Evolutionary conservation across 1,140 invertebrate species (phyloP).

Genomic region (Zelostemma sp.): DNA sequence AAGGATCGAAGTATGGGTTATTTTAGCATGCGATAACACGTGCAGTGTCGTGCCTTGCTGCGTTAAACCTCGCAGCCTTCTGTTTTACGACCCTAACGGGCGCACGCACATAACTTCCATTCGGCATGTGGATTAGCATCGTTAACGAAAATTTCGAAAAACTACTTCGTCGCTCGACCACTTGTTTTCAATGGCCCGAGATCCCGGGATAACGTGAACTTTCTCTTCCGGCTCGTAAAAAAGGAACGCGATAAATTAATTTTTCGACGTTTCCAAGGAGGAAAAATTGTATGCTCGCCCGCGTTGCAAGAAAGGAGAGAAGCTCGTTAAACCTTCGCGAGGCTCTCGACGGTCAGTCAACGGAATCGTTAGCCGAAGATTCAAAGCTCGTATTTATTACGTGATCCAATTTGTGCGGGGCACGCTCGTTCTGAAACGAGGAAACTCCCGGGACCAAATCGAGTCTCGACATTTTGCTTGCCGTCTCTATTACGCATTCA

Average conservation of each 20-base stretch:
- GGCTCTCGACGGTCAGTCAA: background rate
- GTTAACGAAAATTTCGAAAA: slow-evolving; percentile 20
- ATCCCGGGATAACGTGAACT: too few relatives aligned
- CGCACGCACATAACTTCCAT: slow-evolving; percentile 24
- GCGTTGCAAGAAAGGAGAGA: too few relatives aligned
- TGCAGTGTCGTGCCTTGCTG: background rate
- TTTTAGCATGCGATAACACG: slow-evolving; percentile 20
- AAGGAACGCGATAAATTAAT: background rate
- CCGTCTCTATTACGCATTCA: background rate
- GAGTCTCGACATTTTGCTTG: background rate
- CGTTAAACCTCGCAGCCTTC: slow-evolving; percentile 32
- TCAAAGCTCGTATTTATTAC: slow-evolving; percentile 13
- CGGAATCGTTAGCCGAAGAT: slow-evolving; percentile 5
- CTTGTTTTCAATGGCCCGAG: too few relatives aligned
- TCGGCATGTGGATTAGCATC: slow-evolving; percentile 42
- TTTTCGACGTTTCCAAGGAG: too few relatives aligned
- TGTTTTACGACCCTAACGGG: slow-evolving; percentile 32
- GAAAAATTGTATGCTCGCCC: too few relatives aligned
- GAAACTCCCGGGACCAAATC: background rate
- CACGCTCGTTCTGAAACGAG: background rate
- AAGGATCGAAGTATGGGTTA: slow-evolving; percentile 14
- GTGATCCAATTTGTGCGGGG: slow-evolving; percentile 10
- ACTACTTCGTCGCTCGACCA: too few relatives aligned
- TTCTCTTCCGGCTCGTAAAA: background rate
- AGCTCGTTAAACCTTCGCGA: slow-evolving; percentile 9